phyloP scores from a whole-genome alignment of 2,113 vertebrate species.

The Vulpes ferrilata region DNA sequence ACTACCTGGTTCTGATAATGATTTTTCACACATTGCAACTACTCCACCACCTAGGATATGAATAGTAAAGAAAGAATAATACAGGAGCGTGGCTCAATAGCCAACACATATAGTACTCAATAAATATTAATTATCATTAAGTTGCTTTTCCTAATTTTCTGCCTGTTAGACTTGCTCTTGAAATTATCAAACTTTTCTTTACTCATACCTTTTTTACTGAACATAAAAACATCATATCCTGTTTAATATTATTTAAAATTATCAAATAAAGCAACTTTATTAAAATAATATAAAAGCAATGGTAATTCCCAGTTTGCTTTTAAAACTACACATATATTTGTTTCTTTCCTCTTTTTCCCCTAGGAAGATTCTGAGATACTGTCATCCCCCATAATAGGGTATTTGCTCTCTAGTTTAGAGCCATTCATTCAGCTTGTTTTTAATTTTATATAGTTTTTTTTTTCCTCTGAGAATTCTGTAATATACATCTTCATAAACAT shows the following conservation, averaged over 20 bases:
- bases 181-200: slow-evolving; percentile 1
- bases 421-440: not conserved
- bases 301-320: slow-evolving; percentile 44
- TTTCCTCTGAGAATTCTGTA: not conserved
- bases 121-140: not conserved
- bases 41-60: not conserved
- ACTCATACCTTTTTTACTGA: slow-evolving; percentile 36
- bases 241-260: slow-evolving; percentile 49
- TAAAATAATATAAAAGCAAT: slow-evolving; percentile 23
- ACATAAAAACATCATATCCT: not conserved
- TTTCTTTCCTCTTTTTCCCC: slow-evolving; percentile 37
- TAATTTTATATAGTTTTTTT: not conserved
- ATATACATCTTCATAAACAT: not conserved
- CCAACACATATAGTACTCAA: not conserved
- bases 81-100: not conserved
- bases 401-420: not conserved
- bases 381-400: not conserved
- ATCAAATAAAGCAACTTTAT: slow-evolving; percentile 38
- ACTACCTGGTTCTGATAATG: not conserved
- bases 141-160: slow-evolving; percentile 29
- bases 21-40: not conserved
- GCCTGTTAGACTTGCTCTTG: not conserved
- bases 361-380: not conserved
- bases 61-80: slow-evolving; percentile 44
- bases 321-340: not conserved